Evolutionary conservation across 2,797 vertebrate genomes (phyloP).

Genomic region (Numenius phaeopus): DNA sequence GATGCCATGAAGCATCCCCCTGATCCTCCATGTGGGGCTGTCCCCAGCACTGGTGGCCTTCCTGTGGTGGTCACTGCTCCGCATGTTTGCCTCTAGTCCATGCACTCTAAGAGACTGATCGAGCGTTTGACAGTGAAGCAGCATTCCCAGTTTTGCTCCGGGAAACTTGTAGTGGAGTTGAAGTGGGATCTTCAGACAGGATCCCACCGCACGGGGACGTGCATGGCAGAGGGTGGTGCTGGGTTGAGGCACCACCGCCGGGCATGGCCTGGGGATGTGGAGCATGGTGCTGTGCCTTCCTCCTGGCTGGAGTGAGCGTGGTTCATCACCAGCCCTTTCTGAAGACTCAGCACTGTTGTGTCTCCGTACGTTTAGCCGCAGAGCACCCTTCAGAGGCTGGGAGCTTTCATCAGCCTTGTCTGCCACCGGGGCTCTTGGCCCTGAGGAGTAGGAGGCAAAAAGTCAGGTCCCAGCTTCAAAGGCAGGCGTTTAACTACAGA

Average conservation of each 20-base stretch:
- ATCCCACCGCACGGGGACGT: accelerated
- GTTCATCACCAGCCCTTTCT: neutral
- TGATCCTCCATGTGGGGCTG: accelerated
- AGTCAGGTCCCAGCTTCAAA: conserved; percentile 17
- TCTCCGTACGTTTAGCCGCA: neutral
- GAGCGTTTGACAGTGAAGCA: accelerated
- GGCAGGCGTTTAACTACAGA: neutral
- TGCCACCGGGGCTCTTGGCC: neutral
- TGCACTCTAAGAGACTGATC: accelerated
- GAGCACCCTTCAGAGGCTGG: neutral
- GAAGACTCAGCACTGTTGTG: neutral
- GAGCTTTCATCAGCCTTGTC: neutral
- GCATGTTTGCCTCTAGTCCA: accelerated
- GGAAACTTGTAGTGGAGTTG: neutral
- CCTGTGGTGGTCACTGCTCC: accelerated
- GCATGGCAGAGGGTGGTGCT: neutral
- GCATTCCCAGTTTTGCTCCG: neutral
- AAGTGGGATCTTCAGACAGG: neutral
- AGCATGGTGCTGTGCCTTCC: accelerated
- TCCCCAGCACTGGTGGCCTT: neutral
- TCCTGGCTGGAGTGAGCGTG: accelerated
- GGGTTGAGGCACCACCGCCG: neutral
- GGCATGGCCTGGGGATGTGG: neutral
- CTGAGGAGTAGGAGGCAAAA: neutral
- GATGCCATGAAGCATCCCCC: neutral